Percentiles rank a stretch among this genome's conserved stretches.
These are phyloP conservation scores for Rhamphomyia laevipes DNA, from an alignment of 2,888 invertebrate species.

Conservation along the genomic window DNA sequence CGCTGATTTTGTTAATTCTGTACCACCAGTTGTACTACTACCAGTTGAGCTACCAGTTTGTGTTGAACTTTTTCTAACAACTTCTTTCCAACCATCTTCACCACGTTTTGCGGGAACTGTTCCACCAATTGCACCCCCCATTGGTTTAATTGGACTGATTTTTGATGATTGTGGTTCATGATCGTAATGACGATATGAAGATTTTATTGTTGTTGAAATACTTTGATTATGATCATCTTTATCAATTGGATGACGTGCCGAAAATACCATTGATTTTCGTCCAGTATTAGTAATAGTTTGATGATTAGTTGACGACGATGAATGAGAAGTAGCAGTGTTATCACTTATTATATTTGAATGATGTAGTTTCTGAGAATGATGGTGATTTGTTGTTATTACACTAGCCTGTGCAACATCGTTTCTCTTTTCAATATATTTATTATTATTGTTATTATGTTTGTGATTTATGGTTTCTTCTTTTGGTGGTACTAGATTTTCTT, in stretches of 20 bases:
- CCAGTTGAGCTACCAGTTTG: conserved; percentile 19
- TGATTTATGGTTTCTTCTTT: conserved; percentile 14
- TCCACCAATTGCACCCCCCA: not conserved
- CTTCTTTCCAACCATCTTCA: conserved; percentile 97
- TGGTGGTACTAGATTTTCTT: conserved; percentile 35
- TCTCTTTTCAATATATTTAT: conserved; percentile 10
- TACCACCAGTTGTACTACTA: not conserved
- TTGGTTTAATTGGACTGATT: conserved; percentile 13
- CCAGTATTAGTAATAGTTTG: not conserved
- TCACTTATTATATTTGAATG: no score
- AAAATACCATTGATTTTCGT: conserved; percentile 49
- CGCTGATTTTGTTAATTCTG: conserved; percentile 20
- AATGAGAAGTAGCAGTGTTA: no score
- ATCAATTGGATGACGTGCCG: conserved; percentile 58
- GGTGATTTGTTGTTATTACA: no score
- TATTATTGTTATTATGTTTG: not conserved
- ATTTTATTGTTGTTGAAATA: conserved; percentile 3
- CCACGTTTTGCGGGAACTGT: conserved; percentile 46
- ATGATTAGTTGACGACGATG: no score
- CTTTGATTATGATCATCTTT: conserved; percentile 45
- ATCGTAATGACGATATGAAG: conserved; percentile 24
- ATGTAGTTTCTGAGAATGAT: no score
- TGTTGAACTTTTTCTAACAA: conserved; percentile 71
- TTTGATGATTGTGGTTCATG: conserved; percentile 21
- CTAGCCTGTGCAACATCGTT: no score